These are phyloP conservation scores for Metridium senile DNA, from an alignment of 92 coral and sea anemone genomes.

Conservation along the genomic window DNA sequence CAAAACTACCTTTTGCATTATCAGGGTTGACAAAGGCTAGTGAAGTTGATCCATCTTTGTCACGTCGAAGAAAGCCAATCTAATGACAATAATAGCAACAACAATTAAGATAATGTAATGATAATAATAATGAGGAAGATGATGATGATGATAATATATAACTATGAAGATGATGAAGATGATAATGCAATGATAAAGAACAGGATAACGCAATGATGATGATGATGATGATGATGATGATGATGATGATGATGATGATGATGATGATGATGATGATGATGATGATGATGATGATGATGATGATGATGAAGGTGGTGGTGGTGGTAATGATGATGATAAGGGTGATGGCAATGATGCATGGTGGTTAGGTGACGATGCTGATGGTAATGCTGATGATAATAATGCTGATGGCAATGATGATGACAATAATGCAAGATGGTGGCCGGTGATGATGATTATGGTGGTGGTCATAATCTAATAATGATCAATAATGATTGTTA, in stretches of 20 bases:
- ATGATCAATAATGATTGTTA: no score
- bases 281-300: not conserved
- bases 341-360: not conserved
- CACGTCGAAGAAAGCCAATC: slow-evolving; percentile 92
- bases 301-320: not conserved
- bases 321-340: not conserved
- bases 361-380: not conserved
- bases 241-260: no score
- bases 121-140: not conserved
- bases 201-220: not conserved
- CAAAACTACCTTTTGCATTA: slow-evolving; percentile 60
- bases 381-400: not conserved
- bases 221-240: not conserved
- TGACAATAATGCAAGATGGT: no score
- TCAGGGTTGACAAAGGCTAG: slow-evolving; percentile 87
- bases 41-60: slow-evolving; percentile 88
- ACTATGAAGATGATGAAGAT: not conserved
- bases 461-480: no score
- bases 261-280: not conserved
- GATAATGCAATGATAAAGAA: no score
- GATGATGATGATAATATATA: not conserved
- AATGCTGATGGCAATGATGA: no score
- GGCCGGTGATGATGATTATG: no score
- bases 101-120: not conserved
- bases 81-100: slow-evolving; percentile 6